phyloP scores from a whole-genome alignment of 2,888 invertebrate genomes.

The Abrostola tripartita region DNA sequence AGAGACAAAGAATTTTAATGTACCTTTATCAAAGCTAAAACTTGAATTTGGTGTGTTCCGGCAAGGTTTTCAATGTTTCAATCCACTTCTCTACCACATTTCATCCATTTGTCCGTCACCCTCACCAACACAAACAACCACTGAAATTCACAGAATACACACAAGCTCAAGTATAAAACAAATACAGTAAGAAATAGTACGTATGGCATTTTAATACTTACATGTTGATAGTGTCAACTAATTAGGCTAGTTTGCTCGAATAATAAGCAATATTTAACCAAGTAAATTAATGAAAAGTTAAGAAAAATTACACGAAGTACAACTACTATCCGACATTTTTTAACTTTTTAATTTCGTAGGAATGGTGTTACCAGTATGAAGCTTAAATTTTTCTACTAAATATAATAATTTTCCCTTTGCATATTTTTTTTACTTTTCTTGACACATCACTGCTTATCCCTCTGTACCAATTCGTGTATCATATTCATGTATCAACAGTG shows the following conservation, averaged over 20 bases:
- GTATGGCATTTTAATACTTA: conserved; percentile 46
- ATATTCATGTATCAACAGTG: no score
- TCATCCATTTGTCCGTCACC: conserved; percentile 77
- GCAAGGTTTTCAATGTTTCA: conserved; percentile 62
- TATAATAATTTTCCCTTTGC: no score
- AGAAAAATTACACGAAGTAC: conserved; percentile 73
- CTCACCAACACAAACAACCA: conserved; percentile 83
- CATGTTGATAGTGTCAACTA: conserved; percentile 50
- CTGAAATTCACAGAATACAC: conserved; percentile 74
- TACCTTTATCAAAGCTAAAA: conserved; percentile 68
- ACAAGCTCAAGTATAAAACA: conserved; percentile 62
- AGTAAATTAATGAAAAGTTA: conserved; percentile 52
- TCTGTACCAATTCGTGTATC: no score
- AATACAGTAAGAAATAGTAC: conserved; percentile 44
- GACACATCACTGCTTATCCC: no score
- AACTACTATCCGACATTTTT: conserved; percentile 81
- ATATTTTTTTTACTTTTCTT: no score
- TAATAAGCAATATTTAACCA: conserved; percentile 45
- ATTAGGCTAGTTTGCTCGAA: conserved; percentile 50
- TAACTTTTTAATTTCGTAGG: conserved; percentile 48
- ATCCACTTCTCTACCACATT: conserved; percentile 78
- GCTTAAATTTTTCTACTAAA: no score
- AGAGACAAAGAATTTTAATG: conserved; percentile 41
- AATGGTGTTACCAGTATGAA: conserved; percentile 16
- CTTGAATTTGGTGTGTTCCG: conserved; percentile 58